Evolutionary conservation across 2,113 vertebrate species (phyloP).

Genomic region (Cyprinodon brontotheroides): DNA sequence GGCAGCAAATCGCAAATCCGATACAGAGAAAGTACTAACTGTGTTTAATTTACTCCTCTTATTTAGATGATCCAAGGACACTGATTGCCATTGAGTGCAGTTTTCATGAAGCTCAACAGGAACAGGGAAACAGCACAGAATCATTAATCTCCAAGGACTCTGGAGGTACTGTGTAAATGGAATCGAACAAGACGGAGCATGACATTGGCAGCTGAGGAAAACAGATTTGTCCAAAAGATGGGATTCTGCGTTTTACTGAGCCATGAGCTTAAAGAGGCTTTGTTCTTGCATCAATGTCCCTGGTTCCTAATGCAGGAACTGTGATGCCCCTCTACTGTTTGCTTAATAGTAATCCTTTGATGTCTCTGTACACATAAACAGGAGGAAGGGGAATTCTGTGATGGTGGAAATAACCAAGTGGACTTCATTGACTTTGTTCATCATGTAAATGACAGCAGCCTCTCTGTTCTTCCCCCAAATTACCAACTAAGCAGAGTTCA

Average conservation of each 20-base stretch:
- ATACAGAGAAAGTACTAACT: background rate
- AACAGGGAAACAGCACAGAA: slow-evolving; percentile 81
- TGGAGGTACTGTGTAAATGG: slow-evolving; percentile 57
- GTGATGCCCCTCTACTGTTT: background rate
- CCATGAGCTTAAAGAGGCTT: background rate
- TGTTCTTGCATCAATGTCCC: background rate
- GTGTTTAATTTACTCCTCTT: slow-evolving; percentile 2
- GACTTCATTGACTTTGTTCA: background rate
- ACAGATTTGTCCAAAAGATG: background rate
- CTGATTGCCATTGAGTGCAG: slow-evolving; percentile 82
- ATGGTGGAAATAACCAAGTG: slow-evolving; percentile 8
- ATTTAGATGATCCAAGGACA: slow-evolving; percentile 49
- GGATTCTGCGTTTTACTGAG: slow-evolving; percentile 4
- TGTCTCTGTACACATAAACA: background rate
- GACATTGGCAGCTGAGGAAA: background rate
- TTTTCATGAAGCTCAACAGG: slow-evolving; percentile 87
- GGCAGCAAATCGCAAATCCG: background rate
- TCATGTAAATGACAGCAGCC: background rate
- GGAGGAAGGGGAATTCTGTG: slow-evolving; percentile 47
- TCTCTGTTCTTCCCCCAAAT: background rate
- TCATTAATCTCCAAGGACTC: slow-evolving; percentile 64
- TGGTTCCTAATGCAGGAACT: background rate
- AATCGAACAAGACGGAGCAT: background rate
- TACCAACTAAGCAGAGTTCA: background rate
- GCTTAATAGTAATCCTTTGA: background rate